A percentile compares a stretch with the other conserved stretches of the same genome.
These are phyloP conservation scores for Cyclophora albipunctata DNA, from an alignment of 2,888 invertebrate genomes.

Conservation along the genomic window DNA sequence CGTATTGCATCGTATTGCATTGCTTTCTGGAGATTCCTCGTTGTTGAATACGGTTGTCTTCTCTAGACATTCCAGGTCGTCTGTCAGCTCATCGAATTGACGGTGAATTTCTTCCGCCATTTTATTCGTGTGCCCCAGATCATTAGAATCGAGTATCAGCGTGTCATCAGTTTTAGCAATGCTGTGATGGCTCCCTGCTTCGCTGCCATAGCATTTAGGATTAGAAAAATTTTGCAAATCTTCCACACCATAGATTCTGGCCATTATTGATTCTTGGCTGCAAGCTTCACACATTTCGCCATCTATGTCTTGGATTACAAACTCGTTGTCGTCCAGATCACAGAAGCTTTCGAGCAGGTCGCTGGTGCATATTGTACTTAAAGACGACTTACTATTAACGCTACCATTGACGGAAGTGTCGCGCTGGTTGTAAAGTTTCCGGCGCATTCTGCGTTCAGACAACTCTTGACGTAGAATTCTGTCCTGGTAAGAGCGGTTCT, in stretches of 20 bases:
- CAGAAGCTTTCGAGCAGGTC: conserved; percentile 50
- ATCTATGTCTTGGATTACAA: conserved; percentile 17
- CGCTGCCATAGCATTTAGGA: no score
- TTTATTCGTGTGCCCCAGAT: conserved; percentile 4
- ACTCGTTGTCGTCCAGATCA: conserved; percentile 36
- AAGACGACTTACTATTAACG: no score
- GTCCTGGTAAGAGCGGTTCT: conserved; percentile 49
- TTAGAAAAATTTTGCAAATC: conserved; percentile 30
- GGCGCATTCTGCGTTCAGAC: conserved; percentile 45
- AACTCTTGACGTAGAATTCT: conserved; percentile 49
- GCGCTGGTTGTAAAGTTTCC: conserved; percentile 41
- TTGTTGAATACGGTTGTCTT: conserved; percentile 32
- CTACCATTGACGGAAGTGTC: conserved; percentile 9
- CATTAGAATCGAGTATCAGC: conserved; percentile 10
- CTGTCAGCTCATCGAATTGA: conserved; percentile 44
- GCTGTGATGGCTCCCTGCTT: conserved; percentile 30
- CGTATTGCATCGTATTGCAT: no score
- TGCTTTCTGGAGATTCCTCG: conserved; percentile 15
- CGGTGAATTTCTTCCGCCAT: conserved; percentile 39
- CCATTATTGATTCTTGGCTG: conserved; percentile 26
- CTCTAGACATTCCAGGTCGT: conserved; percentile 43
- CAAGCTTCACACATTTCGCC: conserved; percentile 21
- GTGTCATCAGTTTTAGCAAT: conserved; percentile 30
- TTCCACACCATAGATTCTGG: conserved; percentile 24
- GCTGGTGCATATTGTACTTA: no score